A percentile compares a stretch with the other conserved stretches of the same genome.
phyloP scores from a whole-genome alignment of 2,888 invertebrate species.

The Theristus sp. region DNA sequence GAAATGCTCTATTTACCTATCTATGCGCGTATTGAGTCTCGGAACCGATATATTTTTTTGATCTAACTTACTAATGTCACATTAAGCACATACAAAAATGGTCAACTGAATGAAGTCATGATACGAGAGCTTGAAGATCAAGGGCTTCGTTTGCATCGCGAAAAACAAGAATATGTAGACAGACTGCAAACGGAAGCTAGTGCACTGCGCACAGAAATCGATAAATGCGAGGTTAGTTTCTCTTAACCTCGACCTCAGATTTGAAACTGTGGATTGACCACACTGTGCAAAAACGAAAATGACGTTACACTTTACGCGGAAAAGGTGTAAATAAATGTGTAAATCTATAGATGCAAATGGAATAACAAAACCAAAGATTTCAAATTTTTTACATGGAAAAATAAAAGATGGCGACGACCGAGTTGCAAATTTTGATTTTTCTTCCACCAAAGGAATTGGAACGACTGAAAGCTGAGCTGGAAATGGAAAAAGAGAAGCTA shows the following conservation, averaged over 20 bases:
- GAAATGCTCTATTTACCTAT: too few species aligned
- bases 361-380: too few species aligned
- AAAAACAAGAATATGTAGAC: conserved; percentile 31
- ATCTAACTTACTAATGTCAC: too few species aligned
- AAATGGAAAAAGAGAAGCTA: conserved; percentile 32
- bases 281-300: too few species aligned
- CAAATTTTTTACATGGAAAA: too few species aligned
- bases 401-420: too few species aligned
- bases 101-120: conserved; percentile 29
- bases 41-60: too few species aligned
- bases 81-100: conserved; percentile 30
- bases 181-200: conserved; percentile 29
- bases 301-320: neutral
- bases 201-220: conserved; percentile 30
- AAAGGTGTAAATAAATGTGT: neutral
- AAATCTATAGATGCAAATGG: too few species aligned
- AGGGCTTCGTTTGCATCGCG: conserved; percentile 30
- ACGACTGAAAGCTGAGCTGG: conserved; percentile 31
- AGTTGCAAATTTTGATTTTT: too few species aligned
- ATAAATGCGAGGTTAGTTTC: conserved; percentile 28
- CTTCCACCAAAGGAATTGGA: conserved; percentile 31
- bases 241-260: too few species aligned
- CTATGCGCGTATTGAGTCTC: too few species aligned
- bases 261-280: too few species aligned
- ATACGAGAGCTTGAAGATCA: conserved; percentile 30